Base-by-base conservation (phyloP, 2,113 vertebrate genomes). In the Dipodomys ordii region DNA sequence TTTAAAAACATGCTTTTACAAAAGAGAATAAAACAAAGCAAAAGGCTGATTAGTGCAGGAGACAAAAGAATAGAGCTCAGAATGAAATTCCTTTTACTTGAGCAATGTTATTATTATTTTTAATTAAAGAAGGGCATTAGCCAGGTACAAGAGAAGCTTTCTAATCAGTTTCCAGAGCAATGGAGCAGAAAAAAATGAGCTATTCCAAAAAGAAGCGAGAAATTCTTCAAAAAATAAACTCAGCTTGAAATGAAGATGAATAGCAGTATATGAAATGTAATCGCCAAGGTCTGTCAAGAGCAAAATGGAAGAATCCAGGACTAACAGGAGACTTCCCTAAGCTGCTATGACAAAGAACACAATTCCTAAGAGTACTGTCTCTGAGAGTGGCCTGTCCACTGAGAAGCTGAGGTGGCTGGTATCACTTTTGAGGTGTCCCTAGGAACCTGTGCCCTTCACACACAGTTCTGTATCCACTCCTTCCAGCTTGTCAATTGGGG, bases 161-260 rank as follows among this genome's bases (percentile, higher is more conserved):
- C 46, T 6, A 49, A 28, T 18, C 32, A 27, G 12, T 69, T 74
- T 77, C 32, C 65, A 39, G 81, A 81, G 1, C 28, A 16, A 8
- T 46, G n/a, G 19, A 80, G 39, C 23, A 87, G 64, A 9, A 73
- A 88, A 84, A 92, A 80, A 76, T 39, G 74, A 5, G 23, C 2
- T 11, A 53, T 39, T 90, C 82, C 74, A 62, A 3, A 11, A 72
- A 74, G 30, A 46, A 62, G 3, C 72, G 67, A 23, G 62, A 3
- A 78, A 20, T 88, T 65, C 9, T 80, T 96, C 84, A 32, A 91
- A 67, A 91, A 88, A n/a, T 20, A 77, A 53, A 30, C 49, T 80
- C 53, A 60, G 68, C 80, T 95, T 77, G 39, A 85, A 88, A 88
- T 27, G 19, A 83, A 7, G 8, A 53, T 69, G 25, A 88, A 19